Conservation (phyloP, 2,113 vertebrate genomes). For the Epinephelus lanceolatus region DNA sequence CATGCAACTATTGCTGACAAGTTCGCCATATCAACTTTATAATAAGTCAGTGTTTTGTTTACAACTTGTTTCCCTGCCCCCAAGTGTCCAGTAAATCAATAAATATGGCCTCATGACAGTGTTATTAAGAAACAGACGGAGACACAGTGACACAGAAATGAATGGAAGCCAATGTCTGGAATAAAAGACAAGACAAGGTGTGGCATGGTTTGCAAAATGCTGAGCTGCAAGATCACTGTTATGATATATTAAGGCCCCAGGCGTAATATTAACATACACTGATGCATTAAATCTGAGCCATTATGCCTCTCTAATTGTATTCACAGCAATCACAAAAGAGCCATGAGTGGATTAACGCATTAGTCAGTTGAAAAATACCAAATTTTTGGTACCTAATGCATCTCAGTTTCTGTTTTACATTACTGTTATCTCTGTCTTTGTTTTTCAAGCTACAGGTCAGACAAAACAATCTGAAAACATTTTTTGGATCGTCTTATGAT, state of each 20-base stretch:
- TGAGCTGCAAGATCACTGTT: background rate
- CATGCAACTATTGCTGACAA: background rate
- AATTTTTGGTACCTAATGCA: background rate
- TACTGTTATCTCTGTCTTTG: background rate
- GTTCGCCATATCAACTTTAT: background rate
- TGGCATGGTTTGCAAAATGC: background rate
- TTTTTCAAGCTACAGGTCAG: background rate
- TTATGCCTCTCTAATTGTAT: background rate
- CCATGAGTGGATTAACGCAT: background rate
- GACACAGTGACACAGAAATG: background rate
- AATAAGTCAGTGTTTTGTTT: background rate
- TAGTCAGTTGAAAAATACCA: background rate
- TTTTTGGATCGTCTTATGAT: background rate
- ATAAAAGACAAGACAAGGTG: background rate
- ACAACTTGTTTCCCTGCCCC: background rate
- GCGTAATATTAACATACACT: background rate
- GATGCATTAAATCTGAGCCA: background rate
- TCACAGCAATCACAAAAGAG: background rate
- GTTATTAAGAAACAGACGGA: background rate
- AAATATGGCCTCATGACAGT: background rate
- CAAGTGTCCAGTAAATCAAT: background rate
- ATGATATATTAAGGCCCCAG: background rate
- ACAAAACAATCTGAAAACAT: constrained; percentile 11
- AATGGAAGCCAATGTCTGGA: background rate
- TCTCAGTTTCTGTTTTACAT: background rate